Percentiles rank a stretch among this genome's conserved stretches.
phyloP scores from a whole-genome alignment of 2,113 vertebrate species.

The Taurulus bubalis region DNA sequence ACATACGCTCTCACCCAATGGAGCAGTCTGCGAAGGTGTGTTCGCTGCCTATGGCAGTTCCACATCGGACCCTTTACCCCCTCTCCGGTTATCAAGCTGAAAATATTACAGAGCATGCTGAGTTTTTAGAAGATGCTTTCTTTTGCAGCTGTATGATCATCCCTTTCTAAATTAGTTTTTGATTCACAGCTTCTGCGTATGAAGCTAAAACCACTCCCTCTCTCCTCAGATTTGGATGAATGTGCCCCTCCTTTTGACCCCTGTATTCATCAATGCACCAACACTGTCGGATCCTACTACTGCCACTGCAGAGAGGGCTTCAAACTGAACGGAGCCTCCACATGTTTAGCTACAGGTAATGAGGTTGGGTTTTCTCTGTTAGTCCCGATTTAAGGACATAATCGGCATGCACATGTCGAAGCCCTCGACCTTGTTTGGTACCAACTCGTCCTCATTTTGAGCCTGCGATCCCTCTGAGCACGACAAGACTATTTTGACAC shows the following conservation, averaged over 20 bases:
- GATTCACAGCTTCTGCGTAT: not conserved
- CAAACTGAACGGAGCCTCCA: slow-evolving; percentile 64
- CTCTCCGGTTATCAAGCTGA: not conserved
- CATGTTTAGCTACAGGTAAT: slow-evolving; percentile 86
- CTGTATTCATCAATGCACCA: slow-evolving; percentile 88
- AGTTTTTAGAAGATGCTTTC: not conserved
- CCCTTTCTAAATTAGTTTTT: not conserved
- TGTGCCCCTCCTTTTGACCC: slow-evolving; percentile 83
- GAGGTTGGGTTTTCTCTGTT: not conserved
- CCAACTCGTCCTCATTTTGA: not conserved
- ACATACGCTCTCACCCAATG: slow-evolving; percentile 80
- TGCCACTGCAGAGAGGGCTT: slow-evolving; percentile 87
- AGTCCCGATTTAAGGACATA: not conserved
- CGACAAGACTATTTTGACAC: not conserved
- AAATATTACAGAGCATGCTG: not conserved
- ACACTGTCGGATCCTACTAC: slow-evolving; percentile 83
- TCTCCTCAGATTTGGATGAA: slow-evolving; percentile 87
- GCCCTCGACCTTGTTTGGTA: no score
- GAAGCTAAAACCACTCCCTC: not conserved
- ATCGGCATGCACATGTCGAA: not conserved
- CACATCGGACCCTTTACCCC: no score
- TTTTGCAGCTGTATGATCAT: not conserved
- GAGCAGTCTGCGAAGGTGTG: slow-evolving; percentile 87
- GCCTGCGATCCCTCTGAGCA: not conserved
- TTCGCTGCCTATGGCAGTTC: no score